Percentiles rank a stretch among this genome's conserved stretches.
Evolutionary conservation across 2,113 vertebrate species (phyloP).

Genomic region (Pipra filicauda): DNA sequence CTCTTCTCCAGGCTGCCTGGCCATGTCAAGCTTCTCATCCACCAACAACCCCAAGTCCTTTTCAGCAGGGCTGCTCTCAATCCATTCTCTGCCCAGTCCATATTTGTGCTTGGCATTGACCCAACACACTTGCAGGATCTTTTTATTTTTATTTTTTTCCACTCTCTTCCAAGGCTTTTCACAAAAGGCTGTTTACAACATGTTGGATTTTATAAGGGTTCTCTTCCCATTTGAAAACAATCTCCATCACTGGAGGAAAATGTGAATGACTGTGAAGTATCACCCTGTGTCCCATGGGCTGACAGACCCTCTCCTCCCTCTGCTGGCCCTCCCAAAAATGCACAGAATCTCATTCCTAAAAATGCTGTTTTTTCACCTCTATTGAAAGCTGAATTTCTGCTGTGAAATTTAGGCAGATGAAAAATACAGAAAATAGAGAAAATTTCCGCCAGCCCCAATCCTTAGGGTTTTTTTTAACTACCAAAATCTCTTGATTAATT

Average conservation of each 20-base stretch:
- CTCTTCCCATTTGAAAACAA: background rate
- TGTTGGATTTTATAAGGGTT: background rate
- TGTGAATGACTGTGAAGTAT: background rate
- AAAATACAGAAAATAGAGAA: background rate
- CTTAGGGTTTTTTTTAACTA: background rate
- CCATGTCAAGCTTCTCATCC: accelerated
- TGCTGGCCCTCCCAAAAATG: background rate
- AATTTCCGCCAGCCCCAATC: background rate
- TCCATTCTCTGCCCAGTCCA: background rate
- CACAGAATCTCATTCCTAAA: background rate
- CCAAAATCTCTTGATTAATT: background rate
- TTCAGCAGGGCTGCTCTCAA: background rate
- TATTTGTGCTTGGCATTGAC: background rate
- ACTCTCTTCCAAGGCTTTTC: background rate
- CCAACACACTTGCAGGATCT: background rate
- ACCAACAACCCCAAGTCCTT: background rate
- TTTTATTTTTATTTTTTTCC: background rate
- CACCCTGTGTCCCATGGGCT: background rate
- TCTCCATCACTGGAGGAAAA: background rate
- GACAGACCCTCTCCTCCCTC: background rate
- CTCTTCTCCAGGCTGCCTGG: background rate
- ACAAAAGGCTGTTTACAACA: background rate
- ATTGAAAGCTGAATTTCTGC: background rate
- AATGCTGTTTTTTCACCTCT: background rate
- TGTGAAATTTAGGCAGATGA: background rate